Conservation (phyloP, 2,888 invertebrate species). For the Heliothis peltigera region DNA sequence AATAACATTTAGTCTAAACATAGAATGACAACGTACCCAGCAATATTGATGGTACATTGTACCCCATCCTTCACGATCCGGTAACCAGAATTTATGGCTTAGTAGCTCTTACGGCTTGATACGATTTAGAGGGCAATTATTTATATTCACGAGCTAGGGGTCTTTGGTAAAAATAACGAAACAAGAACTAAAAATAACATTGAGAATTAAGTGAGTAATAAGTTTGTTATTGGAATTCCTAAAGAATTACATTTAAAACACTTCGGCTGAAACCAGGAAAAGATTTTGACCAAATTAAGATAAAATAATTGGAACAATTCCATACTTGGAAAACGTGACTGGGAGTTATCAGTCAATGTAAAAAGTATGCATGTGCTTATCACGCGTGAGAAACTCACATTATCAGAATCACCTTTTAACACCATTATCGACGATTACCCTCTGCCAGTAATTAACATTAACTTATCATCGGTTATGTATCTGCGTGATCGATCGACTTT, state of each 20-base stretch:
- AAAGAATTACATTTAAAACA: no score
- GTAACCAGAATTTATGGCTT: background rate
- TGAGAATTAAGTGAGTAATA: no score
- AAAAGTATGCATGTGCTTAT: constrained; percentile 50
- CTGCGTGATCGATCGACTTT: constrained; percentile 48
- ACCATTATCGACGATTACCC: constrained; percentile 57
- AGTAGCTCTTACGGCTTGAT: background rate
- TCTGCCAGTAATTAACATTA: constrained; percentile 46
- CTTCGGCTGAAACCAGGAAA: background rate
- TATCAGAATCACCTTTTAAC: constrained; percentile 62
- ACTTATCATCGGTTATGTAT: constrained; percentile 29
- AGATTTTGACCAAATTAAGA: background rate
- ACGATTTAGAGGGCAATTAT: background rate
- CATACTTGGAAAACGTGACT: constrained; percentile 26
- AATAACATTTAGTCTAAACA: constrained; percentile 13
- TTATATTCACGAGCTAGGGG: background rate
- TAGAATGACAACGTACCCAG: background rate
- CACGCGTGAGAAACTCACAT: constrained; percentile 60
- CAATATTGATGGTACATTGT: constrained; percentile 1
- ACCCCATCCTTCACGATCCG: constrained; percentile 7
- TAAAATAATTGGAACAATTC: background rate
- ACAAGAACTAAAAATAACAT: background rate
- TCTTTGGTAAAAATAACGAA: background rate
- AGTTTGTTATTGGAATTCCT: no score
- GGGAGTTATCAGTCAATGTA: constrained; percentile 10